Percentiles rank a stretch among this genome's conserved stretches.
Evolutionary conservation across 2,113 vertebrate genomes (phyloP).

Genomic region (Gopherus evgoodei): DNA sequence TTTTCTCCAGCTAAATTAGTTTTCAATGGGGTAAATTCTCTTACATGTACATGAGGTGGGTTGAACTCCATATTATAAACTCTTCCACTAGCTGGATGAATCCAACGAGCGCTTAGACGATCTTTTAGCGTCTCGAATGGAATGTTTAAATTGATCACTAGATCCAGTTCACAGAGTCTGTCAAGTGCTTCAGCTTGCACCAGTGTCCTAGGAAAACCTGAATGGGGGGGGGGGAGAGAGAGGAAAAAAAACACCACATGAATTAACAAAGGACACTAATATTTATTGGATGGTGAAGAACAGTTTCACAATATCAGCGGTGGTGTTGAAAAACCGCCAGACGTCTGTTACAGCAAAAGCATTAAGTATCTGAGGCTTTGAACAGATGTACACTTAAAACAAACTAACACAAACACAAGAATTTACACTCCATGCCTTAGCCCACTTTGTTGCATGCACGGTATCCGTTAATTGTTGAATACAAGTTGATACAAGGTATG

Average conservation of each 20-base stretch:
- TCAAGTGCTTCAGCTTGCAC: slow-evolving; percentile 89
- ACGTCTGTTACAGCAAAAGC: neutral
- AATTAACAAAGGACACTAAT: neutral
- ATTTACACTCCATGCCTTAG: neutral
- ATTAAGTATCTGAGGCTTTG: neutral
- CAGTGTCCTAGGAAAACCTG: slow-evolving; percentile 93
- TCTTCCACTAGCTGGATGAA: slow-evolving; percentile 90
- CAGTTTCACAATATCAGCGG: neutral
- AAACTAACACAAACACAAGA: neutral
- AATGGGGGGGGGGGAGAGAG: neutral
- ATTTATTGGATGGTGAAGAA: neutral
- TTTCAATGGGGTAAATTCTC: neutral
- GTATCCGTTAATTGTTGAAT: neutral
- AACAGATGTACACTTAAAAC: neutral
- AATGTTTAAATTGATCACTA: slow-evolving; percentile 94
- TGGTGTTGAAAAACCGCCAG: neutral
- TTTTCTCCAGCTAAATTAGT: neutral
- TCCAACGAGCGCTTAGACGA: slow-evolving; percentile 91
- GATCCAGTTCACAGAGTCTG: slow-evolving; percentile 85
- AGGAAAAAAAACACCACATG: neutral
- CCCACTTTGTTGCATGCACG: neutral
- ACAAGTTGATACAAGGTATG: neutral
- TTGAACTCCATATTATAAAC: slow-evolving; percentile 98
- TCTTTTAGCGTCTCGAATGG: slow-evolving; percentile 94
- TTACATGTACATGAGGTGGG: slow-evolving; percentile 86